These are phyloP conservation scores for Ptilodon capucinus DNA, from an alignment of 2,888 invertebrate genomes.

Conservation along the genomic window DNA sequence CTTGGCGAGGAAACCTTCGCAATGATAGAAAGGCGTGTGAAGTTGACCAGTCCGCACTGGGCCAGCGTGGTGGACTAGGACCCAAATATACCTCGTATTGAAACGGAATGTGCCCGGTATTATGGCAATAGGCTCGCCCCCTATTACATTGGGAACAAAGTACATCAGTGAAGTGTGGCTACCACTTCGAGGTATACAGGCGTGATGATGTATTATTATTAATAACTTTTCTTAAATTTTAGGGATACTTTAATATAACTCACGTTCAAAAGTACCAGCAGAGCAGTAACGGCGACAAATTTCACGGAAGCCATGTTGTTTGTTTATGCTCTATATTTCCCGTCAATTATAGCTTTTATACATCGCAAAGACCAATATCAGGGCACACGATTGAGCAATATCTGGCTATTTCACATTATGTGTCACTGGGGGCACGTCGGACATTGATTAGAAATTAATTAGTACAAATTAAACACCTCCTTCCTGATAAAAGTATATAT, in stretches of 20 bases:
- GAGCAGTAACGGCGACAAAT: conserved; percentile 38
- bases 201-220: too few species aligned
- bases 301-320: conserved; percentile 46
- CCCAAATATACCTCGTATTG: too few species aligned
- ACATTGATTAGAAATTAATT: conserved; percentile 14
- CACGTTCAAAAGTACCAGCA: conserved; percentile 47
- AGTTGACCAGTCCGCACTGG: too few species aligned
- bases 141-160: too few species aligned
- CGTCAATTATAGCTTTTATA: conserved; percentile 20
- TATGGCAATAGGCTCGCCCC: too few species aligned
- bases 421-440: conserved; percentile 41
- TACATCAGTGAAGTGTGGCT: too few species aligned
- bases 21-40: too few species aligned
- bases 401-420: conserved; percentile 32
- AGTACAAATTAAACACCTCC: neutral
- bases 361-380: conserved; percentile 7
- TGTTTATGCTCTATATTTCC: neutral
- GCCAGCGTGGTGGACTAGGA: too few species aligned
- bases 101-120: too few species aligned
- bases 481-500: neutral
- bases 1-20: too few species aligned
- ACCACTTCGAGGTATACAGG: too few species aligned
- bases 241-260: too few species aligned
- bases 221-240: neutral
- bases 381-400: conserved; percentile 23